Conservation (phyloP, 1,140 invertebrate genomes). For the Cotesia glomerata region DNA sequence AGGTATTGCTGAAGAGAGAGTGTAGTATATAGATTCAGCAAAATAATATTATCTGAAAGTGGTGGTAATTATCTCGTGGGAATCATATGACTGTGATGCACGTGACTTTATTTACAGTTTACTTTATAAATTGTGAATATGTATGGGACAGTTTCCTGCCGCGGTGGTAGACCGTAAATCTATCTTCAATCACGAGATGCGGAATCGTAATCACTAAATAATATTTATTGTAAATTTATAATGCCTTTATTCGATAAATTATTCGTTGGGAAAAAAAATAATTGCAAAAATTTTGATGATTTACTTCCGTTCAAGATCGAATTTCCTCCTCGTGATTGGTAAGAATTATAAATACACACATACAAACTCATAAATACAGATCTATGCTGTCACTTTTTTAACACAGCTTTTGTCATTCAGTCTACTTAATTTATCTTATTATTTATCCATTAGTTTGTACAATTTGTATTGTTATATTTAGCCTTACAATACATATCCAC, state of each 20-base stretch:
- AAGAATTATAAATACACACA: constrained; percentile 31
- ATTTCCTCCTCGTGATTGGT: constrained; percentile 41
- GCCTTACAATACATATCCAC: too few species aligned
- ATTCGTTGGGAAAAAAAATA: constrained; percentile 50
- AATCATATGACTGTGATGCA: constrained; percentile 67
- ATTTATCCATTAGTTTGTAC: too few species aligned
- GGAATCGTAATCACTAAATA: constrained; percentile 27
- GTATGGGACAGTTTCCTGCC: constrained; percentile 49
- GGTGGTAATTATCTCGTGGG: constrained; percentile 43
- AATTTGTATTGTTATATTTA: too few species aligned
- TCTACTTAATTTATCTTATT: too few species aligned
- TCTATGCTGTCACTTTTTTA: constrained; percentile 1
- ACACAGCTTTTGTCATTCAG: constrained; percentile 29
- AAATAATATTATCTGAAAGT: constrained; percentile 24
- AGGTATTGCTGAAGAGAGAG: not conserved
- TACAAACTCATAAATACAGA: not conserved
- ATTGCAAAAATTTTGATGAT: constrained; percentile 27
- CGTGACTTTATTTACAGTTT: constrained; percentile 68
- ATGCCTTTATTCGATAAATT: constrained; percentile 65
- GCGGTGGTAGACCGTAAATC: constrained; percentile 54
- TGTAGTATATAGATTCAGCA: too few species aligned
- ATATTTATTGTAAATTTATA: constrained; percentile 45
- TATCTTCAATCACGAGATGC: constrained; percentile 36
- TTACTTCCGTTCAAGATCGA: constrained; percentile 37
- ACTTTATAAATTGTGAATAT: constrained; percentile 46